Evolutionary conservation across 2,797 vertebrate species (phyloP), one percentile per base, ranked within the genome.

Genomic region (Cygnus olor): DNA sequence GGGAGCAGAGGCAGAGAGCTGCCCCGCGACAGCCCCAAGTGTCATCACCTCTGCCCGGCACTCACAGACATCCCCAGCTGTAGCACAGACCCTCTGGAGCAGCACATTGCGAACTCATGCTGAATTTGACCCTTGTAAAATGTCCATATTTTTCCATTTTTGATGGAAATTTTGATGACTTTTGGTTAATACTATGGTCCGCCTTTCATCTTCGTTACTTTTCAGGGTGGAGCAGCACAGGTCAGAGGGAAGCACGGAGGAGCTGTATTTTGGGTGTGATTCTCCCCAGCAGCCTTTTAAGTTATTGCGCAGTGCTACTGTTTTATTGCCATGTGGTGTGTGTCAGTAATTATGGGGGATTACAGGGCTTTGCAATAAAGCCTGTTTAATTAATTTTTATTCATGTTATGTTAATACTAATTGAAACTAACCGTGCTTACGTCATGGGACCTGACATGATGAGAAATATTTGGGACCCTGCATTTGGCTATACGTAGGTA

Each of bases 21-120:
- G 24, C 12, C 47, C 19, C 44, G 72, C 56, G 68, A 63, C 42
- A 13, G 22, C 18, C 63, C 70, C 44, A 72, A 44, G 45, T 0
- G 2, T 16, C 0, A 1, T 57, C 21, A 7, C 7, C 57, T 44
- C 25, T 27, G 27, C 53, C 13, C 6, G 9, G 12, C 30, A 27
- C 8, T 5, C 0, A 1, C 40, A 27, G 27, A 8, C 6, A 0
- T 9, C 4, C 11, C 17, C 5, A 1, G 1, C 36, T 21, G 51
- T 25, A 18, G 53, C 1, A 1, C 38, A 8, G 21, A 17, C 18
- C 11, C 42, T 36, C 63, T 25, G 36, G n/a, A 36, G 65, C 53
- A 38, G 9, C 12, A 1, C 15, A 30, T 68, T 45, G 42, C 10
- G 15, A 72, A 21, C 44, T 11, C 8, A 8, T 6, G 38, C 36